A percentile compares a stretch with the other conserved stretches of the same genome.
phyloP scores from a whole-genome alignment of 1,140 invertebrate genomes.

The Drosophila gunungcola region DNA sequence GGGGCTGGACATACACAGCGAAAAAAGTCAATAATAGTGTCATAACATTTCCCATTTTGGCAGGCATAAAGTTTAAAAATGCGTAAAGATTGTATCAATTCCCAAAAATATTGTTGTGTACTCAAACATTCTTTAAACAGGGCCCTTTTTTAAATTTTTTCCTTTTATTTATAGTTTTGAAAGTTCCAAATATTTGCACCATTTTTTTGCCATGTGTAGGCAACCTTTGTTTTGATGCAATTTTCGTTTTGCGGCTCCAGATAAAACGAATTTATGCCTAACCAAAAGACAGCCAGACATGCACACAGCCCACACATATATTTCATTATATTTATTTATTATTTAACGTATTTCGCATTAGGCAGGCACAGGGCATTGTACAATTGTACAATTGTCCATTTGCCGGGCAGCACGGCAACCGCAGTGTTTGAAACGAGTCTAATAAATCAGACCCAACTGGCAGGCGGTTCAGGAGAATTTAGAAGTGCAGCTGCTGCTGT shows the following conservation, averaged over 20 bases:
- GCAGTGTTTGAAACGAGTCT: constrained; percentile 68
- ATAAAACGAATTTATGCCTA: constrained; percentile 68
- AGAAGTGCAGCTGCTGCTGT: constrained; percentile 36
- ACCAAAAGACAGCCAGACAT: constrained; percentile 54
- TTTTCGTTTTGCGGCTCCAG: constrained; percentile 54
- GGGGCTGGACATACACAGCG: constrained; percentile 1
- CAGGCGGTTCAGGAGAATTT: constrained; percentile 32
- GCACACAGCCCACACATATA: constrained; percentile 42
- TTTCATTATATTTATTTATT: constrained; percentile 79
- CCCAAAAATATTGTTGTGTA: no score
- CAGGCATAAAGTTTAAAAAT: no score
- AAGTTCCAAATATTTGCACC: not conserved
- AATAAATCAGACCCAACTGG: constrained; percentile 68
- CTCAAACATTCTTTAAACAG: no score
- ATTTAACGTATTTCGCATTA: constrained; percentile 70
- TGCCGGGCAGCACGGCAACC: constrained; percentile 39
- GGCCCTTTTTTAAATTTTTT: no score
- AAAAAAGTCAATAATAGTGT: constrained; percentile 1
- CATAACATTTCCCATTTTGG: no score
- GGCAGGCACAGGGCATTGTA: constrained; percentile 22
- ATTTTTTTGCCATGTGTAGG: not conserved
- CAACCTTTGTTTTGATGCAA: constrained; percentile 45
- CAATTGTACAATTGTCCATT: constrained; percentile 27
- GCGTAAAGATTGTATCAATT: no score
- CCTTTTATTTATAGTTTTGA: no score